A percentile compares a stretch with the other conserved stretches of the same genome.
phyloP scores from a whole-genome alignment of 2,797 vertebrate species.

The Arremon aurantiirostris region DNA sequence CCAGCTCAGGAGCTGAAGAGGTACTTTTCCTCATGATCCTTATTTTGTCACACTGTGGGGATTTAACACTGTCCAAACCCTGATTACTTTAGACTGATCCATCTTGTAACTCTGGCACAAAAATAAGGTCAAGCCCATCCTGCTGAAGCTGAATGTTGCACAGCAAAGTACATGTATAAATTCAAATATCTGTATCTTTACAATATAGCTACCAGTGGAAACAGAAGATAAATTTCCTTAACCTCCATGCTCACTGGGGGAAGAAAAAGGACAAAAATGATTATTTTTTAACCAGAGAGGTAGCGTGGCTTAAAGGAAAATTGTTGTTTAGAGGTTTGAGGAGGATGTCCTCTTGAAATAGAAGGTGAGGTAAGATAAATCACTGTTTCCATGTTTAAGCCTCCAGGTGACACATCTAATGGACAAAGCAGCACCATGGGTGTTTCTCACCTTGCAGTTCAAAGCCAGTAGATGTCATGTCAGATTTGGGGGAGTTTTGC shows the following conservation, averaged over 20 bases:
- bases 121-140: not conserved
- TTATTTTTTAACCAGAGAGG: not conserved
- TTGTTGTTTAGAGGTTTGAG: not conserved
- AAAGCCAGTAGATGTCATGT: not conserved
- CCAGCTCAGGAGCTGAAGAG: not conserved
- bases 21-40: not conserved
- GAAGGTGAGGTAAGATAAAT: not conserved
- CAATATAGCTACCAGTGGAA: not conserved
- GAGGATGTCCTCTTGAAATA: not conserved
- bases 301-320: not conserved
- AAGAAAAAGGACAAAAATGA: not conserved
- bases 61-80: not conserved
- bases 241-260: fast-evolving
- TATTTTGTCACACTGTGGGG: not conserved
- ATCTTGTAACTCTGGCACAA: not conserved
- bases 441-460: not conserved
- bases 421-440: not conserved
- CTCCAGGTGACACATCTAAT: not conserved
- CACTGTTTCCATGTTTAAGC: not conserved
- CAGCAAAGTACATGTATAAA: not conserved
- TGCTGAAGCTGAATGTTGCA: not conserved
- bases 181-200: not conserved
- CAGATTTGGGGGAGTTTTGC: not conserved
- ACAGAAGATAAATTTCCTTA: not conserved
- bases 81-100: not conserved